Base-by-base conservation (phyloP, 1,140 invertebrate genomes). In the Limonius californicus region DNA sequence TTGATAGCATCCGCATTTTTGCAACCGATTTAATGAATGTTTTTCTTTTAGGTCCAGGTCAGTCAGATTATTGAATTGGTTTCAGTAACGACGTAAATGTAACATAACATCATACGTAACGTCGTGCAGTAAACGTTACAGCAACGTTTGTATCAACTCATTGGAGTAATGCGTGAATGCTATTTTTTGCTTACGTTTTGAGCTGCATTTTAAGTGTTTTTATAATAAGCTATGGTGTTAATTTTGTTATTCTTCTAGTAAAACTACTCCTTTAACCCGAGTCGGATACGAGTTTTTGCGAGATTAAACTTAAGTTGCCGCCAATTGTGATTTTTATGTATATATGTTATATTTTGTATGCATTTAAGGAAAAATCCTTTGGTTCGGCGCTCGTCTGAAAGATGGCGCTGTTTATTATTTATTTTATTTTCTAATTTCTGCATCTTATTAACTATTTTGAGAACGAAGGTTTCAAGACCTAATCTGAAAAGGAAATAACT, bases 1-100 rank as follows among this genome's bases (percentile, higher is more conserved):
- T 32, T 32, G 11, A 6, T 32, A 6, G 4, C 11, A 32, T 32
- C 27, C 27, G 11, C 4, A 32, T 32, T 42, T 20, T 55, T 32
- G 4, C 27, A 32, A 11, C 4, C 4, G 27, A 32, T 32, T 32
- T 32, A 32, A 32, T 32, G 27, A 6, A 6, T 32, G 61, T 65
- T 62, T 57, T 60, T 66, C 61, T 70, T 73, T 65, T 72, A 72
- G 73, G 70, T 72, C 73, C 73, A 43, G 73, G 72, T 66, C 73
- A 75, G 66, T 73, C 73, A 56, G 73, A 75, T 67, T 68, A 74
- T 59, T 75, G 74, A 68, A 39, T 39, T 39, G 35, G n/a, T 39
- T 39, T 14, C 2, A 14, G n/a, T 39, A 11, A 39, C 11, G n/a
- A 39, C 35, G 35, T 39, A 39, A 32, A 32, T 39, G 11, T 39